Percentiles rank a stretch among this genome's conserved stretches.
phyloP scores from a whole-genome alignment of 2,797 vertebrate species.

The Neopelma chrysocephalum region DNA sequence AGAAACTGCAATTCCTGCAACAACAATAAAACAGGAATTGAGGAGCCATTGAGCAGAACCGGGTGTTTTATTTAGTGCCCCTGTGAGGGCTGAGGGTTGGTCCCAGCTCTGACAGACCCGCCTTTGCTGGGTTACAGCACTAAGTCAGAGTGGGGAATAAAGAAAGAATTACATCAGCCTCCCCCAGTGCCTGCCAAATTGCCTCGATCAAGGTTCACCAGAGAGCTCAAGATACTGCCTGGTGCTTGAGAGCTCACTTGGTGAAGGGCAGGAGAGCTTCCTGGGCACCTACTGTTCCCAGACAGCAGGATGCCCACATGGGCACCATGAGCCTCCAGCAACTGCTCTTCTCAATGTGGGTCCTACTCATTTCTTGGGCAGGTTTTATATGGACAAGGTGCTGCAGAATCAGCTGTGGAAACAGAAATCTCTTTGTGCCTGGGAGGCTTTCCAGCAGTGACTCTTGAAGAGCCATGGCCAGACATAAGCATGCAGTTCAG shows the following conservation, averaged over 20 bases:
- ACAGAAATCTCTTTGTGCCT: background rate
- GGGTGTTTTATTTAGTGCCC: background rate
- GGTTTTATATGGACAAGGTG: background rate
- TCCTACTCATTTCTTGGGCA: background rate
- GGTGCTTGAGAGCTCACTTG: background rate
- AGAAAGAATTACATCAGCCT: background rate
- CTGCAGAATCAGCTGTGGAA: background rate
- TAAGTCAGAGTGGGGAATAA: background rate
- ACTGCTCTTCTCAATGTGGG: background rate
- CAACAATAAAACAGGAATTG: background rate
- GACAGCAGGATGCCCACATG: background rate
- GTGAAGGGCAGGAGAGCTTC: background rate
- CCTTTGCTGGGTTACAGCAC: background rate
- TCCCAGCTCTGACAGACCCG: background rate
- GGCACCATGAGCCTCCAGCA: background rate
- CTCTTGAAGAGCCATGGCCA: background rate
- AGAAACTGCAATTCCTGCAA: slow-evolving; percentile 13
- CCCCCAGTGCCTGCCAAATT: background rate
- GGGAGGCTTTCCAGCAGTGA: background rate
- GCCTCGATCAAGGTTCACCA: background rate
- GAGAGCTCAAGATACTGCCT: background rate
- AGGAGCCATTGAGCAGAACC: background rate
- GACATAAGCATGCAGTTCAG: background rate
- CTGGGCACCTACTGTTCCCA: background rate
- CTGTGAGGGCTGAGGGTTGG: background rate